Base-by-base conservation (phyloP, 2,888 invertebrate species). In the Pediacus dermestoides region DNA sequence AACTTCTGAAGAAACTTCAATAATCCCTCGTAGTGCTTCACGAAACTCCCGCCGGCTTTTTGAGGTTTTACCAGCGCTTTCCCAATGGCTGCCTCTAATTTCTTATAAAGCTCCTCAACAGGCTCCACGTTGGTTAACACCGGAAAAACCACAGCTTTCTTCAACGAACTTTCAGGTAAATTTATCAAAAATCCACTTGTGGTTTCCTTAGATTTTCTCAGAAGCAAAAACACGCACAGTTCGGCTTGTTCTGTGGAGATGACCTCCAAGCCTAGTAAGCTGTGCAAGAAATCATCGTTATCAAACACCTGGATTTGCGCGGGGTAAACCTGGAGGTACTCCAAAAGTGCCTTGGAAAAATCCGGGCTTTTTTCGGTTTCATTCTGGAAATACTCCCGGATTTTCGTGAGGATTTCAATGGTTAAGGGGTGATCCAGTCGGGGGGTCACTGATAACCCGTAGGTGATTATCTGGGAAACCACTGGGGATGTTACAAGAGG, bases 61-160 rank as follows among this genome's bases (percentile, higher is more conserved):
- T 81, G 80, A 1, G 83, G 84, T 57, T 82, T 83, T 53, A 81
- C 78, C 25, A 84, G 66, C 42, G 78, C 71, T 63, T 80, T 80
- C 32, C 71, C 62, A 18, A 88, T 76, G 44, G 81, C 78, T 1
- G 73, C 66, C 62, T 81, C 77, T 48, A 81, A 80, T 53, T 76
- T 72, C 27, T 74, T 68, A 55, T 74, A 82, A 35, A 85, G 68
- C 12, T 60, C 56, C 2, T 83, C 60, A 14, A 81, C 66, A 13
- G 72, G 66, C 21, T 72, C 66, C 1, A 74, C 65, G 16, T 51
- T 66, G 55, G 74, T 54, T 46, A 72, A 50, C 15, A 73, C 59
- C 0, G 82, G 79, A 52, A 86, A 74, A 2, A 83, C 70, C 1
- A 82, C 59, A 55, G 81, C 80, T 56, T 80, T 77, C 57, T 79